These are phyloP conservation scores for Jacana jacana DNA, from an alignment of 2,113 vertebrate genomes.

Conservation along the genomic window DNA sequence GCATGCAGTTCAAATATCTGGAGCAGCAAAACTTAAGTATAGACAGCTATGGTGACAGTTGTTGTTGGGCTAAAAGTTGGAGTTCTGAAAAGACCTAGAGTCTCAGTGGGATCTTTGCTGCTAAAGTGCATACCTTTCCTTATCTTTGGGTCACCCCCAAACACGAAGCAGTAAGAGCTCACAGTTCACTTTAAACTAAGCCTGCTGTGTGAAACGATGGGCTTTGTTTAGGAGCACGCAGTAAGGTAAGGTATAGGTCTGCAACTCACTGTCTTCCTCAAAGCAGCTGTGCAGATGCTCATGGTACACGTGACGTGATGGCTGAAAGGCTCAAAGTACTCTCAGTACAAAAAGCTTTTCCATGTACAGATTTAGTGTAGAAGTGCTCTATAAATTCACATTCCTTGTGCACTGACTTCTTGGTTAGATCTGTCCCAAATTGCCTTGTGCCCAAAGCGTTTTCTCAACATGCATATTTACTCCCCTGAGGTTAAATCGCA, in stretches of 20 bases:
- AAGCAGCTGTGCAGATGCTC: background rate
- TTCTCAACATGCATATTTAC: fast-evolving
- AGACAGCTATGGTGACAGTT: background rate
- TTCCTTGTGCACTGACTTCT: background rate
- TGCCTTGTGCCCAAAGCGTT: background rate
- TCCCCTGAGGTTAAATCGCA: background rate
- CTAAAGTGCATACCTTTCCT: background rate
- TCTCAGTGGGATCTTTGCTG: background rate
- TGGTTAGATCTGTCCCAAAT: background rate
- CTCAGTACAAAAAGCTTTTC: background rate
- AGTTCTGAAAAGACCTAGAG: background rate
- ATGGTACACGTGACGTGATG: fast-evolving
- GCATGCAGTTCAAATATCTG: background rate
- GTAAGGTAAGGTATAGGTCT: background rate
- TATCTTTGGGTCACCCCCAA: background rate
- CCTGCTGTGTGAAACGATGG: background rate
- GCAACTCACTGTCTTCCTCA: background rate
- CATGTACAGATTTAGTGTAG: background rate
- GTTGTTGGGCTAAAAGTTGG: background rate
- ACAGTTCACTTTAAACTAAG: background rate
- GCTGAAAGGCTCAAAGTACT: background rate
- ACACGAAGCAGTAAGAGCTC: background rate
- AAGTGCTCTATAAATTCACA: background rate
- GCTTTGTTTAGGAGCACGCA: background rate
- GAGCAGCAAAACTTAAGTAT: background rate